Conservation (phyloP, 2,888 invertebrate species). For the Drosophila phalerata region DNA sequence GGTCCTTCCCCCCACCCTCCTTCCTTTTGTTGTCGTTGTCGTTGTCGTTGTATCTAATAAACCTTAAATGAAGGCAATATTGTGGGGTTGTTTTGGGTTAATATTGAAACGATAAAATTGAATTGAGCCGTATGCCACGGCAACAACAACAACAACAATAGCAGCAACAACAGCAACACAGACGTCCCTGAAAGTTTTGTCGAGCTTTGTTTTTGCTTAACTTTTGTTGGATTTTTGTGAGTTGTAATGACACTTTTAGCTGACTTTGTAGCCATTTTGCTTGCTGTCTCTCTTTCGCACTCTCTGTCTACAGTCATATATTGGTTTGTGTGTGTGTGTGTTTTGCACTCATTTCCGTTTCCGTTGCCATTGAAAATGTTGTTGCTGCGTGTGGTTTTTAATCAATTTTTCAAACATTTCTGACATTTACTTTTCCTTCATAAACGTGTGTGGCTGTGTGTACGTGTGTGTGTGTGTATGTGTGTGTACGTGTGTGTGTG, state of each 20-base stretch:
- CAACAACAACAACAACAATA: constrained; percentile 30
- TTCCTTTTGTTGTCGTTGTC: constrained; percentile 14
- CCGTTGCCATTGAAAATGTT: constrained; percentile 62
- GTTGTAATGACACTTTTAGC: constrained; percentile 82
- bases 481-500: constrained; percentile 2
- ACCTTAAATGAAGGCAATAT: constrained; percentile 85
- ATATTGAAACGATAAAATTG: constrained; percentile 84
- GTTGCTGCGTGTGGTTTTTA: constrained; percentile 67
- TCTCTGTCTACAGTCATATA: neutral
- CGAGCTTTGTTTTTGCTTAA: constrained; percentile 43
- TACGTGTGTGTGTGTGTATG: constrained; percentile 8
- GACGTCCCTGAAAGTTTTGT: constrained; percentile 74
- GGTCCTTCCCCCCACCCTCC: neutral
- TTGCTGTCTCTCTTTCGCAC: constrained; percentile 26
- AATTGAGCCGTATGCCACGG: constrained; percentile 77
- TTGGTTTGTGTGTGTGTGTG: constrained; percentile 12
- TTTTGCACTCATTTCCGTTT: constrained; percentile 65
- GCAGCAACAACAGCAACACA: constrained; percentile 36
- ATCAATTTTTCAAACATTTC: constrained; percentile 75
- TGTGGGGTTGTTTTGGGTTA: constrained; percentile 84
- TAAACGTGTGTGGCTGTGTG: constrained; percentile 20
- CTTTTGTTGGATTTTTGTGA: constrained; percentile 66
- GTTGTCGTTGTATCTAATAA: constrained; percentile 80
- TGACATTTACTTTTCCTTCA: constrained; percentile 33
- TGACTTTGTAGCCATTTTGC: constrained; percentile 80